Conservation (phyloP, 2,888 invertebrate genomes). For the Protophormia terraenovae region DNA sequence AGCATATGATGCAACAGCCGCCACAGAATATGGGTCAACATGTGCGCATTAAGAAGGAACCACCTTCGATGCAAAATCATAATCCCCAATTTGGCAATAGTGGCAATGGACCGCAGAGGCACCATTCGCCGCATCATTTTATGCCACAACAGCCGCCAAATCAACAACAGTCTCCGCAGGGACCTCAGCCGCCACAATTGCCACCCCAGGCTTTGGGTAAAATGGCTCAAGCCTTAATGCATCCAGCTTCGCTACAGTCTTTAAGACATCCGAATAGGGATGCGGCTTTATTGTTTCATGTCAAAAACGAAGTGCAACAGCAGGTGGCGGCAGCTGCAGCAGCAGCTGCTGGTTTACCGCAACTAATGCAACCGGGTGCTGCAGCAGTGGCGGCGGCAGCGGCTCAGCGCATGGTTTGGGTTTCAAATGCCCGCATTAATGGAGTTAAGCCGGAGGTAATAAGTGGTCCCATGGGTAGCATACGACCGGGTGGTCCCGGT, state of each 20-base stretch:
- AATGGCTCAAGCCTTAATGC: constrained; percentile 79
- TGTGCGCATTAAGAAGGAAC: constrained; percentile 80
- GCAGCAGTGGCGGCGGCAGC: constrained; percentile 77
- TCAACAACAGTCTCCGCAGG: constrained; percentile 75
- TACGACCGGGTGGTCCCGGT: constrained; percentile 75
- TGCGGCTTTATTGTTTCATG: constrained; percentile 80
- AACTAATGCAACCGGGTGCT: constrained; percentile 78
- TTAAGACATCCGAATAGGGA: constrained; percentile 82
- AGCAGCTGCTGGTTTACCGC: constrained; percentile 74
- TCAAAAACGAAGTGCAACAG: constrained; percentile 80
- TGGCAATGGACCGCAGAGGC: constrained; percentile 70
- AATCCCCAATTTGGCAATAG: constrained; percentile 67
- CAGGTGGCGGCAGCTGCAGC: constrained; percentile 76
- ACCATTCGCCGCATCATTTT: constrained; percentile 71
- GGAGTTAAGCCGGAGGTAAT: constrained; percentile 92
- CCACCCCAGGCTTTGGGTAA: constrained; percentile 75
- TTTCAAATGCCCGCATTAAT: constrained; percentile 86
- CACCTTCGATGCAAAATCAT: constrained; percentile 72
- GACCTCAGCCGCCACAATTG: constrained; percentile 74
- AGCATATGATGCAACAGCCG: constrained; percentile 77
- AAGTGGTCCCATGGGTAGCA: constrained; percentile 82
- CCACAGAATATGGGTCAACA: constrained; percentile 75
- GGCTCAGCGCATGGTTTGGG: constrained; percentile 82
- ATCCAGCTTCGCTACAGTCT: constrained; percentile 81
- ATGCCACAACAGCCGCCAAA: constrained; percentile 72